These are phyloP conservation scores for Oreamnos americanus DNA, from an alignment of 2,113 vertebrate genomes.

Conservation along the genomic window DNA sequence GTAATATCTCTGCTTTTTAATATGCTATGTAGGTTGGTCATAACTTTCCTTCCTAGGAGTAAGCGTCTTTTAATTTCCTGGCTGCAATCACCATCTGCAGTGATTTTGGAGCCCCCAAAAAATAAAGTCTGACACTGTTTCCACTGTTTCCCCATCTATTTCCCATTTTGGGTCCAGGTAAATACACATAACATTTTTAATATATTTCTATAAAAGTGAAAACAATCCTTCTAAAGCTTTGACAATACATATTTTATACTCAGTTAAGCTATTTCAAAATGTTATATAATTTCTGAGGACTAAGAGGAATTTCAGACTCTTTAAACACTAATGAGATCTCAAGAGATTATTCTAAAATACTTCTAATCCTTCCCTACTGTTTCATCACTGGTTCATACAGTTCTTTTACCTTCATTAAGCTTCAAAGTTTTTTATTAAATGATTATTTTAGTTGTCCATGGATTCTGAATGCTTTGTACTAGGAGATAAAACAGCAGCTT, in stretches of 20 bases:
- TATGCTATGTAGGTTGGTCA: no score
- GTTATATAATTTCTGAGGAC: constrained; percentile 25
- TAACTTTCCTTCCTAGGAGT: no score
- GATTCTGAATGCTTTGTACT: background rate
- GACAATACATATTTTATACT: background rate
- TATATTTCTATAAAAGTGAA: background rate
- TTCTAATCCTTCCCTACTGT: background rate
- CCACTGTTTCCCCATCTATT: no score
- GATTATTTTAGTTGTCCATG: constrained; percentile 35
- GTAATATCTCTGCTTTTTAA: no score
- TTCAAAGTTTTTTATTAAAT: constrained; percentile 22
- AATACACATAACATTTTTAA: background rate
- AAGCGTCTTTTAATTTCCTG: no score
- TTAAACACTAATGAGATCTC: constrained; percentile 64
- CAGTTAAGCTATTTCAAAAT: background rate
- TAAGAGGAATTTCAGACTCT: constrained; percentile 15
- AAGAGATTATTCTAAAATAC: constrained; percentile 11
- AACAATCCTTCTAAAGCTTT: background rate
- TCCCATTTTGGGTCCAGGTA: background rate
- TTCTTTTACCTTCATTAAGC: constrained; percentile 21
- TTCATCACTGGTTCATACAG: background rate
- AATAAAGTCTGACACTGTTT: no score
- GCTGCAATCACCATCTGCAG: no score
- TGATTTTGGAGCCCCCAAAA: no score
- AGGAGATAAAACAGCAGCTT: background rate